Evolutionary conservation across 2,888 invertebrate genomes (phyloP).

Genomic region (Galerucella pusilla): DNA sequence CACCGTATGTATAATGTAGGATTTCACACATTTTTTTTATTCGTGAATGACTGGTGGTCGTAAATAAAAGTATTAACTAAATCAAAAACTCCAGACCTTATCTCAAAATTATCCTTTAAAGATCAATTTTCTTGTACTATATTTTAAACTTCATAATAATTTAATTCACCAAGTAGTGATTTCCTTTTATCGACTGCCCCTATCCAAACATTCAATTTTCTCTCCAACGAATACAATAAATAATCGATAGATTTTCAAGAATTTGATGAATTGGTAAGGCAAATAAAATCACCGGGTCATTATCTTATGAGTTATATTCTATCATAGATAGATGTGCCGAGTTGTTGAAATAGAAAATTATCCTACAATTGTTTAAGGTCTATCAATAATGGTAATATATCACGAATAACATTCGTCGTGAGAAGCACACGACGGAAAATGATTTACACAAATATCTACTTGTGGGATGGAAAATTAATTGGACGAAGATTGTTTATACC

Average conservation of each 20-base stretch:
- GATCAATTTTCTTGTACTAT: too few species aligned
- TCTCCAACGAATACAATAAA: too few species aligned
- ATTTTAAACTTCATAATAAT: too few species aligned
- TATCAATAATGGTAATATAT: conserved; percentile 6
- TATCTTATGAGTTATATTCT: conserved; percentile 16
- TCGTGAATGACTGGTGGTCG: too few species aligned
- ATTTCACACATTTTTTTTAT: too few species aligned
- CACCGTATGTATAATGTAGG: too few species aligned
- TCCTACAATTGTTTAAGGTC: conserved; percentile 13
- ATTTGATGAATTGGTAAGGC: background rate
- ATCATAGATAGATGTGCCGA: background rate
- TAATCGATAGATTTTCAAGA: background rate
- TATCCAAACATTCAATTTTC: too few species aligned
- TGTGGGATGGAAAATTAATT: background rate
- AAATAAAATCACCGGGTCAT: conserved; percentile 12
- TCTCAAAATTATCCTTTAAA: too few species aligned
- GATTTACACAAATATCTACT: conserved; percentile 16
- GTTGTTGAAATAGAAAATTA: conserved; percentile 18
- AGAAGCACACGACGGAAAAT: background rate
- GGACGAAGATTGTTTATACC: background rate
- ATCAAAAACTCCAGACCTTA: too few species aligned
- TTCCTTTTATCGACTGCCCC: too few species aligned
- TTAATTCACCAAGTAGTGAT: too few species aligned
- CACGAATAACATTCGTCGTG: conserved; percentile 8
- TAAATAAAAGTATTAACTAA: too few species aligned